Base-by-base conservation (phyloP, 2,888 invertebrate genomes). In the Zaprionus obscuricornis region DNA sequence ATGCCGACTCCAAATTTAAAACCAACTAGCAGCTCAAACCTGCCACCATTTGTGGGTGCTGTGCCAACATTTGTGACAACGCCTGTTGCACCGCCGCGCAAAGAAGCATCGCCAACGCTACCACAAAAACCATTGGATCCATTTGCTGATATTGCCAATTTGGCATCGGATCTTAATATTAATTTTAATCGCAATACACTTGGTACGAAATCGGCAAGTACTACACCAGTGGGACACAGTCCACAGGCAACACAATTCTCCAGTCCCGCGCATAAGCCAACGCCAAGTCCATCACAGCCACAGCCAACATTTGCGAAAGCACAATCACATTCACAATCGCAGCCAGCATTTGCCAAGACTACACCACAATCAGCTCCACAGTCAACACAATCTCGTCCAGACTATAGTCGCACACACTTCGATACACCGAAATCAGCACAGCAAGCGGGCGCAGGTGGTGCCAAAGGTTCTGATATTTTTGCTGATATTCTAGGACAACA, bases 401-500 rank as follows among this genome's bases (percentile, higher is more conserved):
- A 93, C 87, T 92, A 92, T 86, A 95, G 93, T 85, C 92, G 96
- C 69, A 92, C 93, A 1, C 93, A 95, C 88, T 96, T 96, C 86
- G 95, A 95, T 59, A 60, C 77, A 8, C 66, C 85, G 0, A 87
- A 87, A 63, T 8, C 81, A 11, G 29, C 59, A 0, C 74, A 67
- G 29, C 73, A 62, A 20, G 11, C 74, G n/a, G 66, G 73, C 22
- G 54, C 67, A 6, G 59, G 64, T 22, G 68, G 74, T 7, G 43
- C 70, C 2, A 88, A 89, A 55, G 82, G 74, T 55, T 82, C 88
- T 0, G 96, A 97, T 87, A 95, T 97, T 17, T 98, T 98, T 90
- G 97, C 96, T 13, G 98, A 98, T 89, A 91, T 98, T 11, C 91
- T 98, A 6, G 98, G 97, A 8, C 95, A 95, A 73, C 97, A 97